These are phyloP conservation scores for Hippocampus barbouri DNA, from an alignment of 2,113 vertebrate species.

Conservation along the genomic window DNA sequence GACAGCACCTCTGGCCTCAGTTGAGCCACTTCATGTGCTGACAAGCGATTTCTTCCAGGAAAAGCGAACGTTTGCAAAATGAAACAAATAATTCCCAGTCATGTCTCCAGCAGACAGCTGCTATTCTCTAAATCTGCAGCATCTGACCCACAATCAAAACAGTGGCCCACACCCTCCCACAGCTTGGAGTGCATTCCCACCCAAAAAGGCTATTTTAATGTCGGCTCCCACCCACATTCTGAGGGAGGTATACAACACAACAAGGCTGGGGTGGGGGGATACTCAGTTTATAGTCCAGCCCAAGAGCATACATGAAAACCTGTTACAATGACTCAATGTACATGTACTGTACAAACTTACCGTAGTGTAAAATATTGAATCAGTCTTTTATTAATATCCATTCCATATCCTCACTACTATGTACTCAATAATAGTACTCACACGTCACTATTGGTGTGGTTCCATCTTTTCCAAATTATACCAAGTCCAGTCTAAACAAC, in stretches of 20 bases:
- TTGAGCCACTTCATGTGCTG: background rate
- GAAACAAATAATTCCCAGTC: slow-evolving; percentile 48
- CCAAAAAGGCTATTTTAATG: slow-evolving; percentile 43
- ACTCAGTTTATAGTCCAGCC: slow-evolving; percentile 7
- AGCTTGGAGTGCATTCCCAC: slow-evolving; percentile 70
- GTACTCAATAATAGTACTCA: background rate
- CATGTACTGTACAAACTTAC: background rate
- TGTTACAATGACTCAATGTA: background rate
- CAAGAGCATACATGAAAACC: background rate
- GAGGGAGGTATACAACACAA: slow-evolving; percentile 13
- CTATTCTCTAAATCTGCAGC: slow-evolving; percentile 64
- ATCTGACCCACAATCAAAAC: slow-evolving; percentile 75
- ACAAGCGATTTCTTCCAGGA: background rate
- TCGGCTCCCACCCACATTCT: slow-evolving; percentile 26
- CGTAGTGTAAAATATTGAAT: background rate
- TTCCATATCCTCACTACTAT: background rate
- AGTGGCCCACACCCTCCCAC: slow-evolving; percentile 70
- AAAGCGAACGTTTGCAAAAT: slow-evolving; percentile 24
- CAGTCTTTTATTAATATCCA: background rate
- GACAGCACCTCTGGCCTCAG: background rate
- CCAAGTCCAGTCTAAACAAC: slow-evolving; percentile 59
- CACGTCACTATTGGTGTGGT: slow-evolving; percentile 10
- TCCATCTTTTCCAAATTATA: slow-evolving; percentile 42
- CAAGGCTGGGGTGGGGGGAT: background rate
- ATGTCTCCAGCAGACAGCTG: slow-evolving; percentile 64